These are phyloP conservation scores for Polydrusus pterygomalis DNA, from an alignment of 2,888 invertebrate genomes.

Conservation along the genomic window DNA sequence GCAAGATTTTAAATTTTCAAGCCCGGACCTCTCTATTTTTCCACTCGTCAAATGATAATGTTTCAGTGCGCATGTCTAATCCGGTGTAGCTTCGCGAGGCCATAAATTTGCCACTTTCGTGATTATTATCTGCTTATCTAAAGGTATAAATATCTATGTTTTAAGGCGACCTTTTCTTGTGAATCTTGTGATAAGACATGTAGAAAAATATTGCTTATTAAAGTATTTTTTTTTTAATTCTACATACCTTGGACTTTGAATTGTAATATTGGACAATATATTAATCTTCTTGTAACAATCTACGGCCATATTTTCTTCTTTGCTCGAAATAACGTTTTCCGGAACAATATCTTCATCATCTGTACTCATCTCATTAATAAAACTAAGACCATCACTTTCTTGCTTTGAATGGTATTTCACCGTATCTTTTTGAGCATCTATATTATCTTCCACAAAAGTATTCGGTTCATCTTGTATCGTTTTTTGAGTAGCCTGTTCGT, in stretches of 20 bases:
- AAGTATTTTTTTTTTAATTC: too few species aligned
- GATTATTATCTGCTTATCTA: too few species aligned
- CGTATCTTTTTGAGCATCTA: neutral
- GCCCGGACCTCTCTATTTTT: too few species aligned
- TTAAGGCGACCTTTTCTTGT: too few species aligned
- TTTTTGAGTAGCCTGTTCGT: neutral
- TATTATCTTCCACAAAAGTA: neutral
- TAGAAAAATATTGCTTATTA: too few species aligned
- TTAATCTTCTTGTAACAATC: conserved; percentile 1
- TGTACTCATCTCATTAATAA: conserved; percentile 34
- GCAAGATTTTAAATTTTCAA: too few species aligned
- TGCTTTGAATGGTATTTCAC: neutral
- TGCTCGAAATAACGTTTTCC: neutral
- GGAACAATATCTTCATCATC: conserved; percentile 20
- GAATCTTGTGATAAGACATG: too few species aligned
- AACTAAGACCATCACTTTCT: conserved; percentile 15
- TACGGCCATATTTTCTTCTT: neutral
- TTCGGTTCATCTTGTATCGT: neutral
- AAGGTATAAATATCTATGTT: too few species aligned
- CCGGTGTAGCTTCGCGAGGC: too few species aligned
- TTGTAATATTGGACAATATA: conserved; percentile 14
- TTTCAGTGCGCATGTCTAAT: too few species aligned
- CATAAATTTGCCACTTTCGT: too few species aligned
- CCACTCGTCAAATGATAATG: too few species aligned
- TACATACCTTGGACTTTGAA: conserved; percentile 8